A percentile compares a stretch with the other conserved stretches of the same genome.
Evolutionary conservation across 2,113 vertebrate species (phyloP).

Genomic region (Salvelinus alpinus): DNA sequence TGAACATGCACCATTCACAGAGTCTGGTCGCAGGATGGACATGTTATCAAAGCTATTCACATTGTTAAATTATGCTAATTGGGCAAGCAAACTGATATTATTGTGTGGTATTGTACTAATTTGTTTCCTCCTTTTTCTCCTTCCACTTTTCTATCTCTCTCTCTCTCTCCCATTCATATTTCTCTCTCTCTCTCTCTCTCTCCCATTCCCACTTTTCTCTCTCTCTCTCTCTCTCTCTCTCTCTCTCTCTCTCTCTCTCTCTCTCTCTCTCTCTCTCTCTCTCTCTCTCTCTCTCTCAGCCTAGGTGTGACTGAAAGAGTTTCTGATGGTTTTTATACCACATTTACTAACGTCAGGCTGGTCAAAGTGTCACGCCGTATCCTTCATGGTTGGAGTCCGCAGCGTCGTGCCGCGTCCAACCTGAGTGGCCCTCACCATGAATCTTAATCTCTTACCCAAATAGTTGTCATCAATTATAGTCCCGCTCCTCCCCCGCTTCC

Average conservation of each 20-base stretch:
- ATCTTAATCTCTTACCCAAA: constrained; percentile 70
- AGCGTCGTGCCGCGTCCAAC: constrained; percentile 5
- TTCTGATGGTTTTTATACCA: constrained; percentile 41
- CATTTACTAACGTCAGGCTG: constrained; percentile 40
- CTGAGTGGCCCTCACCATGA: no score
- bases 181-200: no score
- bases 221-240: constrained; percentile 6
- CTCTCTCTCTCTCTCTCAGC: constrained; percentile 1
- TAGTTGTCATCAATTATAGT: constrained; percentile 76
- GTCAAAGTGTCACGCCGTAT: constrained; percentile 61
- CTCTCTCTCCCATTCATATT: no score
- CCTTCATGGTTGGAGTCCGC: constrained; percentile 60
- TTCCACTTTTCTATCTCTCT: no score
- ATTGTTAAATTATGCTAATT: background rate
- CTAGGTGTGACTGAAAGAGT: constrained; percentile 38
- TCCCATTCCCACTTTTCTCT: background rate
- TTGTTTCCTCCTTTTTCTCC: constrained; percentile 7
- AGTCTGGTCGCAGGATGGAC: no score
- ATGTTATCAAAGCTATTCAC: background rate
- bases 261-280: background rate
- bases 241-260: no score
- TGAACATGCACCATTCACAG: no score
- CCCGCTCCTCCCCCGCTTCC: constrained; percentile 63
- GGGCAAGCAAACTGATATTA: background rate
- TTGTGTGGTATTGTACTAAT: background rate